phyloP scores from a whole-genome alignment of 2,888 invertebrate genomes.

The Zaprionus bogoriensis region DNA sequence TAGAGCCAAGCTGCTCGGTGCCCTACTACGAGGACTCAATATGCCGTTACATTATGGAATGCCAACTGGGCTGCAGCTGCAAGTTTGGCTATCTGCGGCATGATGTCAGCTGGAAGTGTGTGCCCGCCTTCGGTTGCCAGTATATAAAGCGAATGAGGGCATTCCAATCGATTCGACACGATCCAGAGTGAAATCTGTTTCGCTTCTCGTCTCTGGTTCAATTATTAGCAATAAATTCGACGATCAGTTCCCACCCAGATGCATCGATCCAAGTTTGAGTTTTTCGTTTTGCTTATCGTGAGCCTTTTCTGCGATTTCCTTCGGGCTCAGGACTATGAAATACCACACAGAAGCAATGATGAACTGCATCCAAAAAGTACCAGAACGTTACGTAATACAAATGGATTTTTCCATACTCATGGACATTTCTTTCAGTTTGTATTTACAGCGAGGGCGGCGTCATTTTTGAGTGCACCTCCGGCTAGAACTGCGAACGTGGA shows the following conservation, averaged over 20 bases:
- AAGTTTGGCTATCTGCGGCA: constrained; percentile 36
- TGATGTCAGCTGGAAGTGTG: constrained; percentile 32
- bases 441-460: too few relatives aligned
- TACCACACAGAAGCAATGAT: too few relatives aligned
- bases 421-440: not conserved
- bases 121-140: constrained; percentile 15
- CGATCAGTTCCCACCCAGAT: not conserved
- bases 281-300: not conserved
- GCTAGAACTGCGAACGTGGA: too few relatives aligned
- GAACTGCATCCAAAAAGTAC: too few relatives aligned
- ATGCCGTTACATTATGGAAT: constrained; percentile 24
- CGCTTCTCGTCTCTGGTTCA: not conserved
- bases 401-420: too few relatives aligned
- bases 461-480: too few relatives aligned
- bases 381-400: too few relatives aligned
- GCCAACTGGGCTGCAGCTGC: constrained; percentile 49
- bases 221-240: not conserved
- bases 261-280: not conserved
- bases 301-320: not conserved
- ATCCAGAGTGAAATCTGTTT: not conserved
- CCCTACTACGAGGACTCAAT: not conserved
- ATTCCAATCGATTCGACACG: not conserved
- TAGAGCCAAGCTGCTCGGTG: constrained; percentile 29
- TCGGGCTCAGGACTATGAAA: not conserved
- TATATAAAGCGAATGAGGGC: not conserved